Base-by-base conservation (phyloP, 2,888 invertebrate species). In the Cephalotes varians region DNA sequence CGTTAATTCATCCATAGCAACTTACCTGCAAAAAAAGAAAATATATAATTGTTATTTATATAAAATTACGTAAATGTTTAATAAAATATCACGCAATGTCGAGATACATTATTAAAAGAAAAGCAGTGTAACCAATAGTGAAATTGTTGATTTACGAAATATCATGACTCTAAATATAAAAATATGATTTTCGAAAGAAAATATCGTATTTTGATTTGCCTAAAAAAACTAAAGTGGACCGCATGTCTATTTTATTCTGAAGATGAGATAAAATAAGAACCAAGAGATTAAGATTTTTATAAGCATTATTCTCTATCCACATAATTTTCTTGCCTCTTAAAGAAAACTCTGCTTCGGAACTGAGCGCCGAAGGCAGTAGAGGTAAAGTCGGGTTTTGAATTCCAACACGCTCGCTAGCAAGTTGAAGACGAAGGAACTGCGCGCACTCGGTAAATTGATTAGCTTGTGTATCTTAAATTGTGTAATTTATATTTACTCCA, bases 401-500 rank as follows among this genome's bases (percentile, higher is more conserved):
- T 73, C 31, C 47, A 54, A 62, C 51, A 28, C 28, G n/a, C 25
- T 40, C 65, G n/a, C 51, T 40, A 54, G 21, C 31, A 21, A 81
- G n/a, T 44, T 54, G 37, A 56, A 58, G 58, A 25, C 71, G 76
- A 67, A 81, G 67, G 54, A 83, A 58, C 62, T 37, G 64, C 49
- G 65, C 37, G 56, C 54, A 47, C 84, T 80, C 80, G 81, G 80
- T 85, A 87, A 91, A 90, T 90, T 90, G 85, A 86, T 88, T 86
- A 85, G 86, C 90, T 86, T 87, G 85, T 84, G 87, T 85, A 88
- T 89, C 86, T 91, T 88, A 91, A 92, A 91, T 91, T 88, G 91
- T 90, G 87, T 87, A 90, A 91, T 91, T 91, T 91, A 91, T 92
- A 91, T 91, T 88, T 90, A 81, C 74, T 86, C 7, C 62, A 86